Evolutionary conservation across 2,797 vertebrate genomes (phyloP).

Genomic region (Tenualosa ilisha): DNA sequence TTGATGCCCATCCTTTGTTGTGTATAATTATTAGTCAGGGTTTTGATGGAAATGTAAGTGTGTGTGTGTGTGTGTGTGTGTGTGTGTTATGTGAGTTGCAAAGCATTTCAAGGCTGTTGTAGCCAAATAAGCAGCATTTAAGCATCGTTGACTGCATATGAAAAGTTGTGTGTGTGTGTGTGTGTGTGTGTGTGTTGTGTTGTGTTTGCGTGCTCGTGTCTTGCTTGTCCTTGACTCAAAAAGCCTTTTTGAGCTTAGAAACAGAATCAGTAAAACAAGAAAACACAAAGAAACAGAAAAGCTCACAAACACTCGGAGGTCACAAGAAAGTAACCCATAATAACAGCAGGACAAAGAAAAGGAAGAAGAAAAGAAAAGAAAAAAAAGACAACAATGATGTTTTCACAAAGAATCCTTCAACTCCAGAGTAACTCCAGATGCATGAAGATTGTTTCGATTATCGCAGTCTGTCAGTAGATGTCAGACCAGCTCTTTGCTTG

Average conservation of each 20-base stretch:
- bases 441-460: not conserved
- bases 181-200: not conserved
- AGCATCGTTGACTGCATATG: not conserved
- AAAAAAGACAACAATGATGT: not conserved
- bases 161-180: not conserved
- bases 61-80: constrained; percentile 1
- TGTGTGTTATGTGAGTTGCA: not conserved
- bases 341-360: not conserved
- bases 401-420: not conserved
- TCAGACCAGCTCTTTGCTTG: not conserved
- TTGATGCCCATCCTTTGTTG: not conserved
- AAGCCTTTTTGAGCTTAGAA: not conserved
- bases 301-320: not conserved
- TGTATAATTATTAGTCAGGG: not conserved
- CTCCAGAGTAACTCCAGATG: not conserved
- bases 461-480: not conserved
- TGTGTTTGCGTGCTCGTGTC: not conserved
- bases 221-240: not conserved
- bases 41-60: not conserved
- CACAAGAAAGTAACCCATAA: not conserved
- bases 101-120: not conserved
- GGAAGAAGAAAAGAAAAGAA: not conserved
- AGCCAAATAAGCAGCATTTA: not conserved
- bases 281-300: not conserved
- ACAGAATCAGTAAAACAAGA: not conserved